Evolutionary conservation across 2,797 vertebrate genomes (phyloP), one percentile per base, ranked within the genome.

Genomic region (Antrozous pallidus): DNA sequence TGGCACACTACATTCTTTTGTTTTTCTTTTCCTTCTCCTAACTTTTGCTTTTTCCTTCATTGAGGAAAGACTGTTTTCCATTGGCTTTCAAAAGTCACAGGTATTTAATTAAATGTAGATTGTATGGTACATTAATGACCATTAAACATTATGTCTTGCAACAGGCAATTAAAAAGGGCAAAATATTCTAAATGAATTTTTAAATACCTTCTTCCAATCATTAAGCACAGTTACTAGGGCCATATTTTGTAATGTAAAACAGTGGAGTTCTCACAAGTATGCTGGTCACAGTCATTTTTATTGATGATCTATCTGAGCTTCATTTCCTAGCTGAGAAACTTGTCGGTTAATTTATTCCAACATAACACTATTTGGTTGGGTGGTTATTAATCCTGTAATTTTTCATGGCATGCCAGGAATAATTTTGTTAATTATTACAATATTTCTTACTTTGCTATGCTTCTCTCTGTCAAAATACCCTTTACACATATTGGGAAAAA

Each of bases 361-460:
- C 97, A 97, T 98, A 98, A 98, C 97, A 97, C 95, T 95, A 22
- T 98, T 97, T 98, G 97, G 96, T 95, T 95, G 96, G 96, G 87
- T 98, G 96, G 97, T 98, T 98, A 98, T 98, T 98, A 98, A 98
- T 98, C 95, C 98, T 98, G 97, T 98, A 98, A 98, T 98, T 98
- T 98, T 98, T 98, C 98, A 97, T 70, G 95, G 96, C 96, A 97
- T 98, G 98, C 98, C 97, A 98, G 97, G 95, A 98, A 98, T 98
- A 98, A 98, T 98, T 98, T 97, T 96, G 95, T 96, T 98, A 98
- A 98, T 98, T 98, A 98, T 98, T 97, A 97, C 94, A 98, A 98
- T 98, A 98, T 97, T 97, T 98, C 98, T 98, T 98, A 98, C 97
- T 98, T 98, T 97, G 93, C 97, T 88, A 65, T 97, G 95, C 90